These are phyloP conservation scores for Argya squamiceps DNA, from an alignment of 2,797 vertebrate species.

Conservation along the genomic window DNA sequence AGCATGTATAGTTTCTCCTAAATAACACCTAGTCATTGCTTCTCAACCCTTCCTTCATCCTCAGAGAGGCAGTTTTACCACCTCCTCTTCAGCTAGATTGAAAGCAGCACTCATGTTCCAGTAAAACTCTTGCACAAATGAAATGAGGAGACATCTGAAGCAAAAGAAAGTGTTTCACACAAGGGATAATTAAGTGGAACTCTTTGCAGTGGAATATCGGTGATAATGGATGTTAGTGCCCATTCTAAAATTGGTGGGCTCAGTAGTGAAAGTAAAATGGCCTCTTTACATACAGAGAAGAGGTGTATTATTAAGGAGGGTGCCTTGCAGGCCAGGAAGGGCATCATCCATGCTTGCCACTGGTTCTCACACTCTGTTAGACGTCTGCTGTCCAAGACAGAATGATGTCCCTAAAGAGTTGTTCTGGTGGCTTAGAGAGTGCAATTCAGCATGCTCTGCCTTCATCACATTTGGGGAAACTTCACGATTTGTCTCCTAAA, in stretches of 20 bases:
- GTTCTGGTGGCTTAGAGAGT: neutral
- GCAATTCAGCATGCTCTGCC: neutral
- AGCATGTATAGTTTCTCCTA: neutral
- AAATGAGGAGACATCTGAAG: neutral
- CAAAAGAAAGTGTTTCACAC: neutral
- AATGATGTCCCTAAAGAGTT: neutral
- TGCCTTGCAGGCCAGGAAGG: neutral
- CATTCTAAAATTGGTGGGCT: neutral
- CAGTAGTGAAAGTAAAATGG: neutral
- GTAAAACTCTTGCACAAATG: neutral
- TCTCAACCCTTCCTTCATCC: neutral
- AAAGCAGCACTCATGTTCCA: neutral
- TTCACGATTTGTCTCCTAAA: neutral
- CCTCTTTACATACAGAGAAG: neutral
- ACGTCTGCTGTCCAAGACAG: neutral
- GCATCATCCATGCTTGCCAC: rapidly evolving
- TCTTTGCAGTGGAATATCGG: neutral
- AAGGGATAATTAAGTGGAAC: neutral
- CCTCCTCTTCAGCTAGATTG: neutral
- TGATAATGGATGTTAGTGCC: neutral
- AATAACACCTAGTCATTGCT: neutral
- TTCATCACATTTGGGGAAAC: neutral
- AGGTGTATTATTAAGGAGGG: neutral
- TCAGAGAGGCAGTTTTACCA: neutral
- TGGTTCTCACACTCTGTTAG: neutral